Percentiles rank a stretch among this genome's conserved stretches.
Evolutionary conservation across 2,797 vertebrate genomes (phyloP).

Genomic region (Coregonus ussuriensis): DNA sequence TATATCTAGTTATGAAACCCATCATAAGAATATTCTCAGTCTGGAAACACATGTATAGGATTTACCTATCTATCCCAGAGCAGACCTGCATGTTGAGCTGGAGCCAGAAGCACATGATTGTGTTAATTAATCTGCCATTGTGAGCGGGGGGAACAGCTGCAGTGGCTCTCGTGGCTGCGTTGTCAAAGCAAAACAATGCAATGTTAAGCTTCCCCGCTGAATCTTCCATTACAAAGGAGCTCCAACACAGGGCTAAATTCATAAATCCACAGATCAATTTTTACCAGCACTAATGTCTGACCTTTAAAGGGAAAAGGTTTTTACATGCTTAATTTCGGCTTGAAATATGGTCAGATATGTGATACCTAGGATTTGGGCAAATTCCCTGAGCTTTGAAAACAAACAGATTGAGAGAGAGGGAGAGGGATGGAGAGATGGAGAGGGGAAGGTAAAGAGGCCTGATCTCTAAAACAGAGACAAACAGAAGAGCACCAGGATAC

Average conservation of each 20-base stretch:
- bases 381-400: slow-evolving; percentile 85
- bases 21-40: slow-evolving; percentile 87
- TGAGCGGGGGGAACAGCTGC: slow-evolving; percentile 98
- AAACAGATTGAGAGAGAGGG: slow-evolving; percentile 80
- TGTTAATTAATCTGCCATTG: slow-evolving; percentile 99
- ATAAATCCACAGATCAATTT: slow-evolving; percentile 96
- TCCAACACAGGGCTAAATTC: slow-evolving; percentile 94
- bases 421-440: slow-evolving; percentile 73
- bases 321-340: slow-evolving; percentile 86
- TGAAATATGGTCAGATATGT: slow-evolving; percentile 92
- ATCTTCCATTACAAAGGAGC: slow-evolving; percentile 97
- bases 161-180: slow-evolving; percentile 93
- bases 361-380: slow-evolving; percentile 87
- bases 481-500: slow-evolving; percentile 80
- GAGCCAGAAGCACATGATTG: slow-evolving; percentile 98
- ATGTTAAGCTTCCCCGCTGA: slow-evolving; percentile 97
- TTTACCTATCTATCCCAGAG: slow-evolving; percentile 99
- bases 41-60: slow-evolving; percentile 94
- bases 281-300: slow-evolving; percentile 97
- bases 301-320: slow-evolving; percentile 90
- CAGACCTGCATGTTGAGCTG: slow-evolving; percentile 98
- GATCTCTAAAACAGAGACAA: slow-evolving; percentile 79
- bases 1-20: slow-evolving; percentile 85
- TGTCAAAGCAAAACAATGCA: slow-evolving; percentile 99
- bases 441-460: slow-evolving; percentile 65